phyloP scores from a whole-genome alignment of 2,888 invertebrate species.

The Drosophila borborema region DNA sequence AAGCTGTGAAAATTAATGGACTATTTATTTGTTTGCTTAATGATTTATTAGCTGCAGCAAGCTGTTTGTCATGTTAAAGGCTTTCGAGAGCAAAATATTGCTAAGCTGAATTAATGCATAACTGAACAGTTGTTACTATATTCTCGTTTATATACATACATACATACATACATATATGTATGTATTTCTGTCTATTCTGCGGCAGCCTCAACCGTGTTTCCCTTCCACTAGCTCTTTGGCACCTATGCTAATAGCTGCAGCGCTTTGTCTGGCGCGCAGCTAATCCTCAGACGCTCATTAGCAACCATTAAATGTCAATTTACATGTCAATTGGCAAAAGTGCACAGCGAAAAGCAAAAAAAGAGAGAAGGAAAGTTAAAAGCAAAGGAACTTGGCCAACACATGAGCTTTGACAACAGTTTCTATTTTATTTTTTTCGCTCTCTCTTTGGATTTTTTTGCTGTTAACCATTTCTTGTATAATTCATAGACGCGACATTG shows the following conservation, averaged over 20 bases:
- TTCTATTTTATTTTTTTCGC: background rate
- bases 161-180: background rate
- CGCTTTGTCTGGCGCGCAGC: slow-evolving; percentile 33
- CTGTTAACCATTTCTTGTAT: slow-evolving; percentile 66
- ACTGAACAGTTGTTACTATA: background rate
- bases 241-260: slow-evolving; percentile 45
- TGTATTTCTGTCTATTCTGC: background rate
- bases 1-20: slow-evolving; percentile 78
- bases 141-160: background rate
- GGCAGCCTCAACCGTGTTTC: slow-evolving; percentile 2
- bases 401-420: slow-evolving; percentile 64
- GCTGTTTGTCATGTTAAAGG: slow-evolving; percentile 26
- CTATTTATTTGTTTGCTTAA: slow-evolving; percentile 76
- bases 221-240: slow-evolving; percentile 36
- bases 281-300: slow-evolving; percentile 79
- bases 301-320: slow-evolving; percentile 84
- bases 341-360: slow-evolving; percentile 51
- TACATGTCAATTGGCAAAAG: slow-evolving; percentile 82
- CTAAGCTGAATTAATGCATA: background rate
- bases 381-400: slow-evolving; percentile 35
- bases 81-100: slow-evolving; percentile 15
- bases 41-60: slow-evolving; percentile 67
- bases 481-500: slow-evolving; percentile 75
- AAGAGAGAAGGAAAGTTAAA: slow-evolving; percentile 32
- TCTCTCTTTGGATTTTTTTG: slow-evolving; percentile 13